A percentile compares a stretch with the other conserved stretches of the same genome.
Evolutionary conservation across 2,888 invertebrate species (phyloP).

Genomic region (Odontothrips loti): DNA sequence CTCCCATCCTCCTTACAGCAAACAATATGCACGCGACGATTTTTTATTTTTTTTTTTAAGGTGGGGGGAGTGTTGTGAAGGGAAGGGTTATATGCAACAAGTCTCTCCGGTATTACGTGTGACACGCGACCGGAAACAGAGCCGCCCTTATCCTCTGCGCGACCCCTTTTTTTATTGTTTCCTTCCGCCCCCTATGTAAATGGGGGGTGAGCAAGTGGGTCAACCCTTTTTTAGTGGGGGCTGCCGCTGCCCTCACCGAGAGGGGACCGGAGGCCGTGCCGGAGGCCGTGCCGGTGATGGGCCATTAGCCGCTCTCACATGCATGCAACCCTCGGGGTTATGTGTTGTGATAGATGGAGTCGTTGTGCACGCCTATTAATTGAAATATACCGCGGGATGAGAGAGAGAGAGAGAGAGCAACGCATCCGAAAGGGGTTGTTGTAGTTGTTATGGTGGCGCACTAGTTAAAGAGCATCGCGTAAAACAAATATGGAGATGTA

Average conservation of each 20-base stretch:
- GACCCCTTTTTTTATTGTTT: neutral
- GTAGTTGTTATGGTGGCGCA: too few species aligned
- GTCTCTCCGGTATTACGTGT: neutral
- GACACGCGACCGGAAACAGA: conserved; percentile 8
- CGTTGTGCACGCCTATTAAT: neutral
- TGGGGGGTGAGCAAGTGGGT: neutral
- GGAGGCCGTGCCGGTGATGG: neutral
- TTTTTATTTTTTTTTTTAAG: too few species aligned
- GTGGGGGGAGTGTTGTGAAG: neutral
- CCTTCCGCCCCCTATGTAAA: neutral
- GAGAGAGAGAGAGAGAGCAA: neutral
- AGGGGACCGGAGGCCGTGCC: too few species aligned
- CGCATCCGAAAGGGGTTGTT: too few species aligned
- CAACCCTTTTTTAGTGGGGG: neutral
- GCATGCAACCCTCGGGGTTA: neutral
- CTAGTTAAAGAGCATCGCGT: too few species aligned
- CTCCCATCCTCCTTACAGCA: neutral
- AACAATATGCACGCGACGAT: neutral
- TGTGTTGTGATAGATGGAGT: conserved; percentile 18
- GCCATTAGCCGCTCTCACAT: neutral
- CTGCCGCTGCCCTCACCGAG: too few species aligned
- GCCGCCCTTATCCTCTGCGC: neutral
- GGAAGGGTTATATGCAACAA: neutral
- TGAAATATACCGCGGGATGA: neutral
- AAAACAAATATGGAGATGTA: too few species aligned